A percentile compares a stretch with the other conserved stretches of the same genome.
phyloP scores from a whole-genome alignment of 1,140 invertebrate genomes.

The Plodia interpunctella region DNA sequence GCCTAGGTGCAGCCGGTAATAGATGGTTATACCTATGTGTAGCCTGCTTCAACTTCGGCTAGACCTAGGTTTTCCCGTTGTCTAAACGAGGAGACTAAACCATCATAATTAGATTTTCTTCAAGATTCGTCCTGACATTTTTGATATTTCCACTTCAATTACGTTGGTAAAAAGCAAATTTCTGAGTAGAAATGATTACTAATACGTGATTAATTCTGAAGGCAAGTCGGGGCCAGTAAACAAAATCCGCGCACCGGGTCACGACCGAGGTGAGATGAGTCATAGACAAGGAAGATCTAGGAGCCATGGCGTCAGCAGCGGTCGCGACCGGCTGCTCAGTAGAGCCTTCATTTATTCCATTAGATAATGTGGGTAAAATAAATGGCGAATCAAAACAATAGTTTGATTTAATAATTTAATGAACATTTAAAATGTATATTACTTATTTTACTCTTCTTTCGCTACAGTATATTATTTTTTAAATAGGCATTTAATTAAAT shows the following conservation, averaged over 20 bases:
- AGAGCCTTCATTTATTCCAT: conserved; percentile 11
- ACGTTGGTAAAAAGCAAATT: conserved; percentile 19
- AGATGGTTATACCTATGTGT: no score
- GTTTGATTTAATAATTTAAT: no score
- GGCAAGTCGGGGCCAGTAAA: conserved; percentile 49
- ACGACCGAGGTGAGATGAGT: conserved; percentile 58
- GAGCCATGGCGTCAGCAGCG: conserved; percentile 58
- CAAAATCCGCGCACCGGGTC: conserved; percentile 62
- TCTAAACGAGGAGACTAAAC: no score
- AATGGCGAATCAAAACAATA: neutral
- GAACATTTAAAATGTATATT: no score
- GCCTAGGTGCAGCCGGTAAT: no score
- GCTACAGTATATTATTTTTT: no score
- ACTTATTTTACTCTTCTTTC: no score
- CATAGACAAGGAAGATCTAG: conserved; percentile 66
- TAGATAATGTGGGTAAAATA: neutral
- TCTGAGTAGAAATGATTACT: conserved; percentile 43
- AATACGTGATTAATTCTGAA: conserved; percentile 45
- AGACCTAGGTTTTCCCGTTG: no score
- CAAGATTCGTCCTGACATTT: conserved; percentile 3
- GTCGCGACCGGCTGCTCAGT: neutral
- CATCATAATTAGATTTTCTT: no score
- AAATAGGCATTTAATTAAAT: no score
- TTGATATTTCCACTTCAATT: conserved; percentile 6
- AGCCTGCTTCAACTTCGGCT: no score